Base-by-base conservation (phyloP, 2,888 invertebrate species). In the Psococerastis gibbosa region DNA sequence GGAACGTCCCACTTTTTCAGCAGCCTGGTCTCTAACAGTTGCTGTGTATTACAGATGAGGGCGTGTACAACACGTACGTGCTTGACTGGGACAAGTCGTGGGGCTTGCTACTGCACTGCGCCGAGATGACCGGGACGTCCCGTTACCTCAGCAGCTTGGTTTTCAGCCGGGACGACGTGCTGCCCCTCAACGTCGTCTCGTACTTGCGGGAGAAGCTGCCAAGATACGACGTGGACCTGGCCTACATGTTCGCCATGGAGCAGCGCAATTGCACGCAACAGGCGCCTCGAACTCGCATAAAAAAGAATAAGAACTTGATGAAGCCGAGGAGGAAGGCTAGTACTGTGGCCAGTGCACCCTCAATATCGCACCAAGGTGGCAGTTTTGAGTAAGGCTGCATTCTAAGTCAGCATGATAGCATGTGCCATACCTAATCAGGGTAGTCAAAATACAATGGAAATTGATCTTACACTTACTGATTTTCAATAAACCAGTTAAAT, bases 41-140 rank as follows among this genome's bases (percentile, higher is more conserved):
- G n/a, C 35, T 16, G 22, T 42, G 15, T 45, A 31, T 33, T 35
- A 13, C 47, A 54, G 54, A 54, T 61, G 84, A 85, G 60, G 87
- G 84, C 9, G 70, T 85, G 49, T 88, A 88, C 64, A 87, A 87
- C 56, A 87, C 87, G 0, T 87, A 82, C 57, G 77, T 87, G 0
- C 59, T 87, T 52, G 87, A 87, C 56, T 80, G 84, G 0, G 85
- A 87, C 57, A 83, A 85, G 58, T 71, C 70, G 45, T 88, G 85
- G 85, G 75, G 81, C 0, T 61, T 88, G 34, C 64, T 87, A 22
- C 70, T 88, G 56, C 87, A 88, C 56, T 87, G 88, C 53, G 87
- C 87, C 1, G 87, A 85, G 55, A 83, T 87, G 60, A 69, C 70
- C 41, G 75, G 76, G 51, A 79, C 76, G 34, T 72, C 80, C 0